Evolutionary conservation across 2,797 vertebrate genomes (phyloP).

Genomic region (Cynodonichthys magdalenae): DNA sequence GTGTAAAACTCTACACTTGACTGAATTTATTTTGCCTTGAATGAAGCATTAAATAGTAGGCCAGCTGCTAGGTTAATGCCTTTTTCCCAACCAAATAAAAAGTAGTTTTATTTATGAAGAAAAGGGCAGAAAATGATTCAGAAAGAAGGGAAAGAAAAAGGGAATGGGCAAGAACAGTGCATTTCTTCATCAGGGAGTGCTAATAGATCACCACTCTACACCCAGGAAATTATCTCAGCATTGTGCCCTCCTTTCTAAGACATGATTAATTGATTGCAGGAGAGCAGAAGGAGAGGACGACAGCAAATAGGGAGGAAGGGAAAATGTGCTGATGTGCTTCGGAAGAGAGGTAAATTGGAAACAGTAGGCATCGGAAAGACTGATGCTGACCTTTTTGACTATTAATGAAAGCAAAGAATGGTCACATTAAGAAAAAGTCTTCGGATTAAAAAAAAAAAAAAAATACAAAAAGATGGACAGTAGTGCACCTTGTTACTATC

Average conservation of each 20-base stretch:
- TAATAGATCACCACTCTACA: slow-evolving; percentile 80
- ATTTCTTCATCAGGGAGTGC: slow-evolving; percentile 70
- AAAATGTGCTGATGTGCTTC: slow-evolving; percentile 70
- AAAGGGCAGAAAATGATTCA: slow-evolving; percentile 1
- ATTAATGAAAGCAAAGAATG: slow-evolving; percentile 70
- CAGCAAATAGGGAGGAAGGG: slow-evolving; percentile 34
- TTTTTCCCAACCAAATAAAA: no score
- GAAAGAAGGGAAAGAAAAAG: slow-evolving; percentile 9
- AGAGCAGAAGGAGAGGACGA: slow-evolving; percentile 42
- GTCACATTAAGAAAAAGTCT: slow-evolving; percentile 22
- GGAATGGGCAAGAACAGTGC: slow-evolving; percentile 36
- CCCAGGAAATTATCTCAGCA: slow-evolving; percentile 81
- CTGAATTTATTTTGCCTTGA: no score
- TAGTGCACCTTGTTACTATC: no score
- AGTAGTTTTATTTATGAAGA: not conserved
- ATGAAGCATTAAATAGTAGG: no score
- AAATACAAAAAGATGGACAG: not conserved
- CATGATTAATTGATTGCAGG: slow-evolving; percentile 81
- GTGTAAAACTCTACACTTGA: slow-evolving; percentile 3
- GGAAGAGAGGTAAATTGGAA: slow-evolving; percentile 72
- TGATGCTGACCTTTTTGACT: slow-evolving; percentile 76
- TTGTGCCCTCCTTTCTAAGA: slow-evolving; percentile 62
- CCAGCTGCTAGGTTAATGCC: no score
- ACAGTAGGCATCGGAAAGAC: slow-evolving; percentile 62
- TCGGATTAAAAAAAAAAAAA: not conserved